Evolutionary conservation across 2,797 vertebrate species (phyloP).

Genomic region (Sebastes matsubarae): DNA sequence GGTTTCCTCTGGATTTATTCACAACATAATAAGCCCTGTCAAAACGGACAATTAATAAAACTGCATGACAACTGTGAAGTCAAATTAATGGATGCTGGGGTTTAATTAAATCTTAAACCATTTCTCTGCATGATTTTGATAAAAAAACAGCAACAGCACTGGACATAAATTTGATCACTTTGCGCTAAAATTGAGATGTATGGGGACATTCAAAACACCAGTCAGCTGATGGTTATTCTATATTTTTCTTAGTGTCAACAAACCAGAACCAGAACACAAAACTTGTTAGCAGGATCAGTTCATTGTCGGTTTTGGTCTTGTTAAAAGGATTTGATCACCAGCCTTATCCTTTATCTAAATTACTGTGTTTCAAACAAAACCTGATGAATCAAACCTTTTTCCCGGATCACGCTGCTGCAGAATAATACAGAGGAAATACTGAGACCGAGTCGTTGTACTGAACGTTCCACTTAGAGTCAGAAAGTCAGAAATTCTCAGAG

Average conservation of each 20-base stretch:
- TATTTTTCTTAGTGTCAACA: background rate
- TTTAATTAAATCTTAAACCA: background rate
- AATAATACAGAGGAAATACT: constrained; percentile 1
- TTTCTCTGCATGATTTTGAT: background rate
- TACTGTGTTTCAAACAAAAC: background rate
- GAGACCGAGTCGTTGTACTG: background rate
- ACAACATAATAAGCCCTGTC: background rate
- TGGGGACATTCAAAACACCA: background rate
- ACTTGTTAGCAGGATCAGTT: background rate
- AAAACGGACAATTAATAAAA: background rate
- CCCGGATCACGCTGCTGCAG: background rate
- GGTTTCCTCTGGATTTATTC: constrained; percentile 25
- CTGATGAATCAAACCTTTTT: background rate
- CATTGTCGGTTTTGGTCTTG: too few species aligned
- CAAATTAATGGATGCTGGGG: background rate
- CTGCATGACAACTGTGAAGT: background rate
- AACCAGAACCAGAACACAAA: background rate
- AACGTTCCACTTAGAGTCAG: background rate
- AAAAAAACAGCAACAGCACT: background rate
- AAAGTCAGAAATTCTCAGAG: background rate
- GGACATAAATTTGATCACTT: background rate
- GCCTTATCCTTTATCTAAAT: background rate
- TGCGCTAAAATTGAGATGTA: background rate
- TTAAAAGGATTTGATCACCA: background rate
- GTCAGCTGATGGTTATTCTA: background rate